Evolutionary conservation across 2,888 invertebrate species (phyloP), one percentile per base, ranked within the genome.

Genomic region (Adela reaumurella): DNA sequence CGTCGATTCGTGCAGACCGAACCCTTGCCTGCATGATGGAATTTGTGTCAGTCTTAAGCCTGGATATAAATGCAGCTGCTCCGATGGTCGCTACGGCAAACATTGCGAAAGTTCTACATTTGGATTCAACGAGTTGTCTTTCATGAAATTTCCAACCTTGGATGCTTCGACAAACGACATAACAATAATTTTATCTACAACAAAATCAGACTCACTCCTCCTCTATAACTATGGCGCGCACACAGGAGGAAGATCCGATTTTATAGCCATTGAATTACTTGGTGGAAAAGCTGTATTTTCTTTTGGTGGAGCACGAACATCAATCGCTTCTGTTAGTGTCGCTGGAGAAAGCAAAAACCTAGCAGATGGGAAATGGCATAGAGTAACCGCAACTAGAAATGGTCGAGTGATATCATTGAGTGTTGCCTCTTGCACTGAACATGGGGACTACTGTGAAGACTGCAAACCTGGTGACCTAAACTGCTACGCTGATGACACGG

Each of bases 1-100:
- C 2, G 89, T 92, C 0, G 94, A 95, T 64, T 92, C 92, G 0
- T 97, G 97, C 62, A 82, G 94, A 51, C 92, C 94, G 1, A 94
- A 95, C 67, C 96, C 95, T n/a, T 97, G 97, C 60, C 74, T 92
- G 53, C 83, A 94, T 64, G 94, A 93, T 19, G 96, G 96, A 24
- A 82, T 91, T 44, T 97, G 97, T 62, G 86, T 93, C 16, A 88
- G 90, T 53, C 74, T 92, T n/a, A 92, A 92, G 62, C 92, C 93
- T 6, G 93, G 93, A 29, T 95, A 92, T 63, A 86, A 85, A 63
- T 89, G 89, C 59, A 89, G 89, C 57, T 97, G 97, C 62, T 87
- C 87, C 0, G 90, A 92, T 58, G 94, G 93, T 11, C 84, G 90
- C 28, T 94, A 94, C 62, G 97, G 97, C 8, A 82, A 90, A 41